phyloP scores from a whole-genome alignment of 2,888 invertebrate genomes.

The Muscina levida region DNA sequence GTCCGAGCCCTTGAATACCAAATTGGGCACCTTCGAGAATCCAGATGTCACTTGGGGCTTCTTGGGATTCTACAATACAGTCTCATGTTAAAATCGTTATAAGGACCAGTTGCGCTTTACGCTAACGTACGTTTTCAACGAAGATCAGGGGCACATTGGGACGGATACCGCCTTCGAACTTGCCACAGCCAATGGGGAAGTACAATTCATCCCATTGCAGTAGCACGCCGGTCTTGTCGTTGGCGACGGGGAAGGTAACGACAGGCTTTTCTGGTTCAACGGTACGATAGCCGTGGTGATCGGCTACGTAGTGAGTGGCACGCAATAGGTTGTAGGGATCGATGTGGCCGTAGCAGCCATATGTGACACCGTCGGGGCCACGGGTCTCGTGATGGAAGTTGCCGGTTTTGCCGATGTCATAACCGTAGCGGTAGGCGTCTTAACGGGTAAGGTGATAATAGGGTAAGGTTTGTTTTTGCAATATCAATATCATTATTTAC shows the following conservation, averaged over 20 bases:
- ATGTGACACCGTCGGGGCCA: slow-evolving; percentile 88
- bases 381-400: slow-evolving; percentile 90
- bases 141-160: slow-evolving; percentile 74
- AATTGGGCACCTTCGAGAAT: slow-evolving; percentile 60
- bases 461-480: slow-evolving; percentile 44
- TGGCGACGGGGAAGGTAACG: slow-evolving; percentile 81
- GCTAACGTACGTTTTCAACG: slow-evolving; percentile 71
- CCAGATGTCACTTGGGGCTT: slow-evolving; percentile 55
- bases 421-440: slow-evolving; percentile 89
- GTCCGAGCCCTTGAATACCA: slow-evolving; percentile 69
- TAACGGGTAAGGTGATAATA: slow-evolving; percentile 34
- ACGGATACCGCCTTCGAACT: slow-evolving; percentile 78
- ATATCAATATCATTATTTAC: background rate
- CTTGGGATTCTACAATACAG: slow-evolving; percentile 63
- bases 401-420: slow-evolving; percentile 87
- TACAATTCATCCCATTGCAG: slow-evolving; percentile 86
- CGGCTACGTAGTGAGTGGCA: slow-evolving; percentile 88
- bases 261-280: slow-evolving; percentile 86
- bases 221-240: slow-evolving; percentile 80
- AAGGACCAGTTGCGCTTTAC: background rate
- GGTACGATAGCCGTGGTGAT: slow-evolving; percentile 88
- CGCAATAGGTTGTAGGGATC: slow-evolving; percentile 85
- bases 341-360: slow-evolving; percentile 90
- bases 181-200: slow-evolving; percentile 88
- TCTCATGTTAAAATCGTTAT: slow-evolving; percentile 26